Conservation (phyloP, 1,140 invertebrate genomes). For the Diuraphis noxia region DNA sequence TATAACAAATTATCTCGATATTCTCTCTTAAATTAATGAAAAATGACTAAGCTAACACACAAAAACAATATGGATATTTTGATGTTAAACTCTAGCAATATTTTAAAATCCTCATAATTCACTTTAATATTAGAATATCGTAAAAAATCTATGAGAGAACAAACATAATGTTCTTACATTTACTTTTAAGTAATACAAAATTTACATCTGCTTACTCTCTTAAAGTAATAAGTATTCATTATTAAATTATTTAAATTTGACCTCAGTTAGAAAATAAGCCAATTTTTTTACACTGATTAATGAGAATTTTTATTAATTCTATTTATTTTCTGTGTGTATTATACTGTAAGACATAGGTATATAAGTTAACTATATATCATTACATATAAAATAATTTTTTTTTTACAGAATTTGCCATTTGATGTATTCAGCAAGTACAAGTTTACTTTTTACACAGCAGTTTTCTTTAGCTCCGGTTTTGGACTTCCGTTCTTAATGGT, state of each 20-base stretch:
- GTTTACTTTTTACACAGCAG: constrained; percentile 28
- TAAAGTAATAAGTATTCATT: too few species aligned
- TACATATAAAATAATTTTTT: neutral
- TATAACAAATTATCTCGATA: neutral
- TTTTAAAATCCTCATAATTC: too few species aligned
- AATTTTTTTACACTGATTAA: neutral
- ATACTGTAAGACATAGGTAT: neutral
- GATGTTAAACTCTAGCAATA: neutral
- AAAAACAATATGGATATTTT: neutral
- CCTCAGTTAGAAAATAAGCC: neutral
- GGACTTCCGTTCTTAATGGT: constrained; percentile 44
- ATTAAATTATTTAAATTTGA: too few species aligned
- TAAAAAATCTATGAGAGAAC: too few species aligned
- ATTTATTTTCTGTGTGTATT: neutral
- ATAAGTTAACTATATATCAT: neutral
- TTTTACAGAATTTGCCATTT: constrained; percentile 46
- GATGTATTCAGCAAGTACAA: constrained; percentile 31
- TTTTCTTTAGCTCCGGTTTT: constrained; percentile 44
- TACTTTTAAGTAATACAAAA: too few species aligned
- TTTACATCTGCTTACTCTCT: too few species aligned
- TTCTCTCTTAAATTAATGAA: neutral
- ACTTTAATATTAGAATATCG: too few species aligned
- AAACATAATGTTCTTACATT: too few species aligned
- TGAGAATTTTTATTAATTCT: neutral
- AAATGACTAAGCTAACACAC: neutral